Evolutionary conservation across 1,140 invertebrate genomes (phyloP), one percentile per base, ranked within the genome.

Genomic region (Penaeus chinensis): DNA sequence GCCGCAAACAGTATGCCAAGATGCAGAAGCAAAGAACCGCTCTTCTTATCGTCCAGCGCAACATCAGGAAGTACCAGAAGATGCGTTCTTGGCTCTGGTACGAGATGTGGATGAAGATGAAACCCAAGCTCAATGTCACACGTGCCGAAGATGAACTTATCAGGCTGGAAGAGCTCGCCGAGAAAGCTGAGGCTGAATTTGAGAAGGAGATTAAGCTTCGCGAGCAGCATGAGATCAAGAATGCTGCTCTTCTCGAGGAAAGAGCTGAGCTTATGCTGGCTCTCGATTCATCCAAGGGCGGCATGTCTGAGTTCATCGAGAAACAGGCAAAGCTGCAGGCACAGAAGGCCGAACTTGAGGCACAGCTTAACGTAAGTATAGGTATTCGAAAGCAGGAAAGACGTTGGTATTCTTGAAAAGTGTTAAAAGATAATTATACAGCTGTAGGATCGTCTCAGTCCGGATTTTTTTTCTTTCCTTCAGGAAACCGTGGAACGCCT

Each of bases 71-170:
- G 92, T 99, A 99, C 95, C 95, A 99, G 93, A 95, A 97, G 92
- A 95, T 99, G 90, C 97, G 98, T 92, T 99, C 98, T 93, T 99
- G 99, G 99, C 95, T 97, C 91, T 99, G 99, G 99, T 99, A 97
- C 97, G 98, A 98, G 93, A 93, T 99, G 94, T 99, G 98, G 97
- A 96, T 97, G 94, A 99, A 97, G 94, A 97, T 99, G 94, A 99
- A 99, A 94, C 98, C 98, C 92, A 95, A 99, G 91, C 96, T 99
- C 95, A 99, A 98, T 95, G 97, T 98, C 94, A 97, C 96, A 92
- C 96, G 97, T 91, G 96, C 99, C 93, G 98, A 99, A 94, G 99
- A 99, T 94, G 98, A 99, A 93, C 96, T 99, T 92, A 96, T 97
- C 96, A 96, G 96, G 94, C 93, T 98, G 92, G 97, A 98, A 93